These are phyloP conservation scores for Hylia prasina DNA, from an alignment of 2,113 vertebrate genomes.

Conservation along the genomic window DNA sequence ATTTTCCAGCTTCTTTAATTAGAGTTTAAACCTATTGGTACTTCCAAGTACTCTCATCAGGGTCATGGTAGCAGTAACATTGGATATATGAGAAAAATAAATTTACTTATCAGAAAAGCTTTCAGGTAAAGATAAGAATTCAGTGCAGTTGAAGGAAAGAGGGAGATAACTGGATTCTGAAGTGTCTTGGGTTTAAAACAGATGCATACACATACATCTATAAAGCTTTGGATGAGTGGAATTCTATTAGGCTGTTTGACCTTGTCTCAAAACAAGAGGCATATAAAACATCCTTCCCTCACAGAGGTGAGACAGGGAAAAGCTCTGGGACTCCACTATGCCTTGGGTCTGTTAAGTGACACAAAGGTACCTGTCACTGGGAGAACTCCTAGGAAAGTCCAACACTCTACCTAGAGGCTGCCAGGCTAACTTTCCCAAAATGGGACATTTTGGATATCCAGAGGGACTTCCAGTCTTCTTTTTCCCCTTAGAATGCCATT, in stretches of 20 bases:
- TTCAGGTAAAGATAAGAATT: not conserved
- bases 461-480: not conserved
- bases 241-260: not conserved
- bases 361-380: accelerated
- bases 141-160: not conserved
- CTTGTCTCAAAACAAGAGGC: not conserved
- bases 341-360: not conserved
- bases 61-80: not conserved
- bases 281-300: not conserved
- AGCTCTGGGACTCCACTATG: not conserved
- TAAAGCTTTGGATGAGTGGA: not conserved
- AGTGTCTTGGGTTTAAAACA: not conserved
- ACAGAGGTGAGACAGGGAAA: not conserved
- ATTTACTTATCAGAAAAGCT: not conserved
- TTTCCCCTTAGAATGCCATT: not conserved
- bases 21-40: not conserved
- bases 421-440: not conserved
- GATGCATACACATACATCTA: not conserved
- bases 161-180: not conserved
- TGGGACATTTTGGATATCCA: not conserved
- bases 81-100: not conserved
- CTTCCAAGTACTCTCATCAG: not conserved
- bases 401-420: not conserved
- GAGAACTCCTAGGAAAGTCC: not conserved
- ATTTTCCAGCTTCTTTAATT: not conserved